Evolutionary conservation across 30 jellyfish, hydroid and myxozoan species (phyloP).

Genomic region (Aurelia aurita complex sp. Pacific): DNA sequence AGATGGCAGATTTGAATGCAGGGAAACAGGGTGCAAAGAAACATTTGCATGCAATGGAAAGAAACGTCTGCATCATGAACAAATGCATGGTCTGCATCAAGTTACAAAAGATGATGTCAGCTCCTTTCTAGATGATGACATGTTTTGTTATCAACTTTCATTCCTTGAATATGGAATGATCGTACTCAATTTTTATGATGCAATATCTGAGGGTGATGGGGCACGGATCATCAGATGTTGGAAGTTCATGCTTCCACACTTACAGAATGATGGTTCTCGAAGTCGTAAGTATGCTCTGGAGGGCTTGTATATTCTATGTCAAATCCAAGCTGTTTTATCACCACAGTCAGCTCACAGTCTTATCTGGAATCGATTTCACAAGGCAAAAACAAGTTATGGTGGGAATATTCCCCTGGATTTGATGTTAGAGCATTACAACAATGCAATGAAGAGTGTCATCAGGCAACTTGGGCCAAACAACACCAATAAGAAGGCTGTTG

Average conservation of each 20-base stretch:
- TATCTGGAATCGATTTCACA: slow-evolving; percentile 20
- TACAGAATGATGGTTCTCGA: slow-evolving; percentile 22
- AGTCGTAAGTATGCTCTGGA: slow-evolving; percentile 19
- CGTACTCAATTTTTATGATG: neutral
- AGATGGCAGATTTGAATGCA: too few species aligned
- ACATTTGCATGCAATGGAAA: too few species aligned
- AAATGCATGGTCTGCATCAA: too few species aligned
- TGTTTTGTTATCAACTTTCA: too few species aligned
- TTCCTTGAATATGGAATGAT: too few species aligned
- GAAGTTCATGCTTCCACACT: slow-evolving; percentile 32
- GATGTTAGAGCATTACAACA: slow-evolving; percentile 22
- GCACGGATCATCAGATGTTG: slow-evolving; percentile 17
- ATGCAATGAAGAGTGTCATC: slow-evolving; percentile 10
- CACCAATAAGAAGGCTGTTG: slow-evolving; percentile 23
- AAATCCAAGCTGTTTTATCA: slow-evolving; percentile 2
- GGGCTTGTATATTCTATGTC: neutral
- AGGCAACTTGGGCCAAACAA: slow-evolving; percentile 27
- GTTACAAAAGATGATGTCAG: too few species aligned
- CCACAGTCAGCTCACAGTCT: slow-evolving; percentile 28
- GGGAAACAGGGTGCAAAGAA: too few species aligned
- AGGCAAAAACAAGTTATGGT: slow-evolving; percentile 2
- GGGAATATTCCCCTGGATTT: slow-evolving; percentile 29
- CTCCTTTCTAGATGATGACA: too few species aligned
- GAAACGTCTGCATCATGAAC: too few species aligned
- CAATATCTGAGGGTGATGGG: slow-evolving; percentile 21